Evolutionary conservation across 2,888 invertebrate species (phyloP).

Genomic region (Drosophila subsilvestris): DNA sequence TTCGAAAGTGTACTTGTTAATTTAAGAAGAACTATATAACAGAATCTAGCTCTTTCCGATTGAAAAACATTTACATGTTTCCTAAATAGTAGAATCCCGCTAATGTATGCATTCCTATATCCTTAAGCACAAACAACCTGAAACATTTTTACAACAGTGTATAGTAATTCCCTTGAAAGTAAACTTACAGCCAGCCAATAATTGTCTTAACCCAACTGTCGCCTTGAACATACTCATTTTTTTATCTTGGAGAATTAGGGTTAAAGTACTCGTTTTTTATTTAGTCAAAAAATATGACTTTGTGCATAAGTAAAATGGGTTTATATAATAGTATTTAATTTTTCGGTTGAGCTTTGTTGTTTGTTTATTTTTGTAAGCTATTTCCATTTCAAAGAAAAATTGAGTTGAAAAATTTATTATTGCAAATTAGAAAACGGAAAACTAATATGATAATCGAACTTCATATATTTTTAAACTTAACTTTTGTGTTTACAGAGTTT

Average conservation of each 20-base stretch:
- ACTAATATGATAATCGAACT: background rate
- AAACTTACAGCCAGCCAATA: background rate
- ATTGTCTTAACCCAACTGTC: constrained; percentile 2
- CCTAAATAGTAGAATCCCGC: too few species aligned
- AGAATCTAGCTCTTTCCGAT: too few species aligned
- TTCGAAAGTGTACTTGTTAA: too few species aligned
- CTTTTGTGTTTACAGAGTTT: constrained; percentile 34
- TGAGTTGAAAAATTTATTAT: constrained; percentile 12
- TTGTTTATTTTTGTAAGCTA: constrained; percentile 19
- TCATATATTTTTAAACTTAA: background rate
- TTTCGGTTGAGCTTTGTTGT: constrained; percentile 30
- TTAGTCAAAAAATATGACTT: constrained; percentile 44
- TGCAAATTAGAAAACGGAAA: constrained; percentile 13
- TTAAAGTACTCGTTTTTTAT: constrained; percentile 40
- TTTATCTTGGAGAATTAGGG: constrained; percentile 2
- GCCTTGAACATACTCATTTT: constrained; percentile 34
- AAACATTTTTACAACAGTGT: too few species aligned
- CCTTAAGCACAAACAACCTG: too few species aligned
- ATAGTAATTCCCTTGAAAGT: too few species aligned
- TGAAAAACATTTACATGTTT: too few species aligned
- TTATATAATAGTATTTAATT: constrained; percentile 33
- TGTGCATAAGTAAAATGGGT: constrained; percentile 25
- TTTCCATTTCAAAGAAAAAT: background rate
- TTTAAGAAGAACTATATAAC: too few species aligned
- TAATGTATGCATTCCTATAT: too few species aligned